Base-by-base conservation (phyloP, 2,113 vertebrate genomes). In the Corydoras maculifer region DNA sequence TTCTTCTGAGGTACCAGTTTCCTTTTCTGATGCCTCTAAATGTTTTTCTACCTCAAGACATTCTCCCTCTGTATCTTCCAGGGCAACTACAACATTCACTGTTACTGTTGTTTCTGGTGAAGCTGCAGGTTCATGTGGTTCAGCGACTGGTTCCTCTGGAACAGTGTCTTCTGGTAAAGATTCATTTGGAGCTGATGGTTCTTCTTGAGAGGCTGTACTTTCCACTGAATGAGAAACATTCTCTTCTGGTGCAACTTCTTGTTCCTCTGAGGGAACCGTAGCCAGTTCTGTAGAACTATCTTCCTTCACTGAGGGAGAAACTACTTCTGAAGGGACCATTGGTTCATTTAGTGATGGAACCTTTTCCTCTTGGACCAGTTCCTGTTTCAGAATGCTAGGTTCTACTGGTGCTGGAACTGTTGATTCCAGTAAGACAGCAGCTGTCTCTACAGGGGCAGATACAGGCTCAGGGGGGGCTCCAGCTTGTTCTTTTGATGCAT, bases 321-420 rank as follows among this genome's bases (percentile, higher is more conserved):
- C 76, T 78, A 78, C 81, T 65, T 81, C 73, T 76, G 61, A 43
- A 43, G 35, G 35, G 35, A 43, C 35, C 35, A n/a, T 57, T 57
- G 54, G 7, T n/a, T 10, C 51, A 12, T 53, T 66, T 54, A 76
- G 73, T 32, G 80, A 74, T 75, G 82, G 13, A 51, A 10, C 58
- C 49, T 9, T 4, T 30, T 60, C 58, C 48, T 2, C 35, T 30
- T 7, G n/a, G 25, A 15, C 49, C 15, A 30, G 58, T 14, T 57
- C 63, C 8, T 80, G 4, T 43, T 43, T 43, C 35, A 43, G 35
- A 43, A 43, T 5, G 35, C 35, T 74, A 66, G 53, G 30, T 35
- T 69, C 31, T 53, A 63, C 14, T 15, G 69, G 35, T 14, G 54
- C 54, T 64, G 61, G 14, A 62, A 48, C 59, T 59, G 43, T 35